These are phyloP conservation scores for Zophobas morio DNA, from an alignment of 1,140 invertebrate genomes.

Conservation along the genomic window DNA sequence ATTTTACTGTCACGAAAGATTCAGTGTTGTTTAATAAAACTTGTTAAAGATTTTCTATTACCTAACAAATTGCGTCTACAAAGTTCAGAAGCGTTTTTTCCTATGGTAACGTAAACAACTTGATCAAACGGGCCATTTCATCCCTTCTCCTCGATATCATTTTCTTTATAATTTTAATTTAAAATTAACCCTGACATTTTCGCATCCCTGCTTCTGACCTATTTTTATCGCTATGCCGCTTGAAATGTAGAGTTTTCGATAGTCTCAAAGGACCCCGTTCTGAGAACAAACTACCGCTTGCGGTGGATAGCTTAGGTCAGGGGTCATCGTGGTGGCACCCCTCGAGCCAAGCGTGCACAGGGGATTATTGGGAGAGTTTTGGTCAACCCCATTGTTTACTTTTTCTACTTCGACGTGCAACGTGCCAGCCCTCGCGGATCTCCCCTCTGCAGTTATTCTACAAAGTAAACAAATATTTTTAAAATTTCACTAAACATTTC, in stretches of 20 bases:
- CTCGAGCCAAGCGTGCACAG: constrained; percentile 15
- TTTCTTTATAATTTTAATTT: too few species aligned
- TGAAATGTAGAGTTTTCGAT: constrained; percentile 5
- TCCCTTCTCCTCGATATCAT: too few species aligned
- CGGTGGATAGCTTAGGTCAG: constrained; percentile 29
- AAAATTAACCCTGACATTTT: too few species aligned
- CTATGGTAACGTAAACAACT: too few species aligned
- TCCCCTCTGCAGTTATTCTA: constrained; percentile 10
- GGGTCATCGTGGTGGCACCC: constrained; percentile 24
- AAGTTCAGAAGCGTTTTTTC: too few species aligned
- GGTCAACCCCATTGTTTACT: constrained; percentile 7
- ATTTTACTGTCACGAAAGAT: too few species aligned
- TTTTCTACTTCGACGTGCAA: constrained; percentile 5
- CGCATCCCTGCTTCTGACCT: neutral
- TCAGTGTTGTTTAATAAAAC: too few species aligned
- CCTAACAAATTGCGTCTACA: too few species aligned
- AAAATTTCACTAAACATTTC: too few species aligned
- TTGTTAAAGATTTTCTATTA: too few species aligned
- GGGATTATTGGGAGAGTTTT: constrained; percentile 30
- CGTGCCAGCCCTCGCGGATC: neutral
- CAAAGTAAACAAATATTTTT: neutral
- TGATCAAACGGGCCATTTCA: too few species aligned
- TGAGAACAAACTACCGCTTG: constrained; percentile 18
- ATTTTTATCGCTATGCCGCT: neutral
- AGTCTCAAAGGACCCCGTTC: constrained; percentile 10